These are phyloP conservation scores for Drosophila micromelanica DNA, from an alignment of 1,140 invertebrate species.

Conservation along the genomic window DNA sequence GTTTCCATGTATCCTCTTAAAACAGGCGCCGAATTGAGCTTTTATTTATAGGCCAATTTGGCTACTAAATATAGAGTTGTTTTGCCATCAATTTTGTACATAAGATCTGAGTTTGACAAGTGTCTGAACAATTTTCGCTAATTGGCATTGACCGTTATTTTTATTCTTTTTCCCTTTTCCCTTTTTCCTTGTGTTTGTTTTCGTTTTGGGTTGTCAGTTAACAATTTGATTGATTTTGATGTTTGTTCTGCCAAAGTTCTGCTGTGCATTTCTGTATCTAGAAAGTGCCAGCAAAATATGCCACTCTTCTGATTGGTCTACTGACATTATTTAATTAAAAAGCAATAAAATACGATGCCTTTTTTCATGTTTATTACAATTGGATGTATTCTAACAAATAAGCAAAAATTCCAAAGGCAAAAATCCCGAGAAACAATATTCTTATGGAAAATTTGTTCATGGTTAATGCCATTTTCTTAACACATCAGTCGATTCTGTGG, in stretches of 20 bases:
- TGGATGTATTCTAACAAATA: no score
- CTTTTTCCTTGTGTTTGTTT: not conserved
- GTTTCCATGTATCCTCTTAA: constrained; percentile 32
- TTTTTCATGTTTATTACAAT: not conserved
- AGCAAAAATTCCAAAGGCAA: no score
- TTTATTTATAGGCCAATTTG: constrained; percentile 52
- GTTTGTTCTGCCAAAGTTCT: constrained; percentile 2
- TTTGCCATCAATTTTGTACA: not conserved
- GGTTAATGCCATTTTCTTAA: no score
- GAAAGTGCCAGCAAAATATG: constrained; percentile 41
- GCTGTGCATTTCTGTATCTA: not conserved
- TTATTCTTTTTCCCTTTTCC: not conserved
- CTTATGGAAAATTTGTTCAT: no score
- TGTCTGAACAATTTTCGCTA: constrained; percentile 52
- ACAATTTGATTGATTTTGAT: constrained; percentile 5
- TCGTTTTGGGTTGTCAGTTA: not conserved
- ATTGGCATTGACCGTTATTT: constrained; percentile 44
- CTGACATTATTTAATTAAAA: not conserved
- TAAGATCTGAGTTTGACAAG: constrained; percentile 20
- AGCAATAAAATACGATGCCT: constrained; percentile 10
- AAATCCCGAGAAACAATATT: no score
- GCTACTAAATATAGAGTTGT: constrained; percentile 49
- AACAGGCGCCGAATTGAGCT: constrained; percentile 23
- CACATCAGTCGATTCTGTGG: no score
- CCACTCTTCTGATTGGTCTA: not conserved